These are phyloP conservation scores for Chelon labrosus DNA, from an alignment of 2,797 vertebrate genomes.

Conservation along the genomic window DNA sequence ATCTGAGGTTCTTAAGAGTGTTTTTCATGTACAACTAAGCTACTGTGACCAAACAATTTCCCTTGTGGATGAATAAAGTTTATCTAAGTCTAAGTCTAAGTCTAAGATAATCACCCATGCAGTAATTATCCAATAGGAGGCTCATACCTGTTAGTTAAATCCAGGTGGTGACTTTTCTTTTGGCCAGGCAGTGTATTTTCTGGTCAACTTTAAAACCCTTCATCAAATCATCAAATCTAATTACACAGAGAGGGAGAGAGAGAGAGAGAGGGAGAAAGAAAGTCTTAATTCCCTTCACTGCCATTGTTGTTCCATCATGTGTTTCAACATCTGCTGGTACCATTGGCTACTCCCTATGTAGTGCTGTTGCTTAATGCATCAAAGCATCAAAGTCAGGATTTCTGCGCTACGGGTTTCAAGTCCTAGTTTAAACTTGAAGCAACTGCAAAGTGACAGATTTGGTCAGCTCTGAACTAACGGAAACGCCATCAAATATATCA, in stretches of 20 bases:
- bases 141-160: too few species aligned
- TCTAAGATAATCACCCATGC: too few species aligned
- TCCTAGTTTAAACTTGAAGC: constrained; percentile 49
- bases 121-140: too few species aligned
- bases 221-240: background rate
- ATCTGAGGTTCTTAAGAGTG: too few species aligned
- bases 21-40: too few species aligned
- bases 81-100: too few species aligned
- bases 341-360: constrained; percentile 23
- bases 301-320: constrained; percentile 40
- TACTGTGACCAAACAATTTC: too few species aligned
- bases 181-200: too few species aligned
- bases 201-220: too few species aligned
- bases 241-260: background rate
- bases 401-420: constrained; percentile 24
- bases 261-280: background rate
- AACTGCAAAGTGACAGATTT: constrained; percentile 29
- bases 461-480: constrained; percentile 28
- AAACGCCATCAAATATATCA: constrained; percentile 24
- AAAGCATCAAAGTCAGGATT: constrained; percentile 62
- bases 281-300: constrained; percentile 18
- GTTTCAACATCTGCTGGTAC: constrained; percentile 45
- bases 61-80: too few species aligned
- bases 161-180: too few species aligned
- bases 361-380: constrained; percentile 61